Conservation (phyloP, 2,113 vertebrate genomes). For the Lota lota region DNA sequence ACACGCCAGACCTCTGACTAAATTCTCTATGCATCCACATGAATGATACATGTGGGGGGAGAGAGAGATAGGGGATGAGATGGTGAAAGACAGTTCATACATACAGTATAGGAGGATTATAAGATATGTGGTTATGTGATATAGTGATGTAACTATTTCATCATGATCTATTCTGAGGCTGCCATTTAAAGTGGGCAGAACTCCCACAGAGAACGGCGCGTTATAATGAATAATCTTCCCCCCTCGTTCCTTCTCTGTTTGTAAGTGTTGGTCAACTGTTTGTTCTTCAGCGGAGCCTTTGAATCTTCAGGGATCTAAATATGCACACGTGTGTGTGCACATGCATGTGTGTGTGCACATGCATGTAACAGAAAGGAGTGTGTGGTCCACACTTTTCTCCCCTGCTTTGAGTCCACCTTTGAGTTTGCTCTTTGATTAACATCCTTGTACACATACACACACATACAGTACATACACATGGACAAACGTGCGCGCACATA, state of each 20-base stretch:
- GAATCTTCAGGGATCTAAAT: background rate
- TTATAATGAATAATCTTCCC: conserved; percentile 45
- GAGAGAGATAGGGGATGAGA: conserved; percentile 26
- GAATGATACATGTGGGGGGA: conserved; percentile 61
- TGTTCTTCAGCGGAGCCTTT: too few species aligned
- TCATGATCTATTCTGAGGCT: conserved; percentile 38
- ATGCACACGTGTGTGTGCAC: conserved; percentile 14
- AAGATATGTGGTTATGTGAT: conserved; percentile 19
- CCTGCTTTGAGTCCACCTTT: too few species aligned
- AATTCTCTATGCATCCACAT: conserved; percentile 47
- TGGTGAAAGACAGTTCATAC: too few species aligned
- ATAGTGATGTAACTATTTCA: conserved; percentile 55
- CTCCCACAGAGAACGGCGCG: conserved; percentile 32
- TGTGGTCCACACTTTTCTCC: too few species aligned
- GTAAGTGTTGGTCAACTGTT: background rate
- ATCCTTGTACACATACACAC: conserved; percentile 26
- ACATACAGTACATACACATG: background rate
- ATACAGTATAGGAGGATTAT: background rate
- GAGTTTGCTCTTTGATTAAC: too few species aligned
- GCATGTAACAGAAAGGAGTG: conserved; percentile 11
- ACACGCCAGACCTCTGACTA: conserved; percentile 63
- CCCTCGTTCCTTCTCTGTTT: conserved; percentile 16
- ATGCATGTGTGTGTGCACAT: background rate
- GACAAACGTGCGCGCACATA: conserved; percentile 46
- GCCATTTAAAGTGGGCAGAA: conserved; percentile 42